Percentiles rank a stretch among this genome's conserved stretches.
Evolutionary conservation across 2,888 invertebrate species (phyloP).

Genomic region (Ectropis crepuscularia): DNA sequence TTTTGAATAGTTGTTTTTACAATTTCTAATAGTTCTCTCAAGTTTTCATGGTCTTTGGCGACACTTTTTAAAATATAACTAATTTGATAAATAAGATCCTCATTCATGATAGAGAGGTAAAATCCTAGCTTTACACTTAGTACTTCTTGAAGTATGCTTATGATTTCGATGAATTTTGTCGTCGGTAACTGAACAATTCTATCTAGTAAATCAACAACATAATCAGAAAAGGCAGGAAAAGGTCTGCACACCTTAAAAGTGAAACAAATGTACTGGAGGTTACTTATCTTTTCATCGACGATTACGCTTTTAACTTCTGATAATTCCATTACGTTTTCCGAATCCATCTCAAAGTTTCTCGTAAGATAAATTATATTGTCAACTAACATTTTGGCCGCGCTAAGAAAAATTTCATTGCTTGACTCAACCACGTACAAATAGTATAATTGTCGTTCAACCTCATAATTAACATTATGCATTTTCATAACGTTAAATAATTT

Average conservation of each 20-base stretch:
- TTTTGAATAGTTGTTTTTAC: constrained; percentile 40
- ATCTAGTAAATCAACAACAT: constrained; percentile 46
- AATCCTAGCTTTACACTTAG: constrained; percentile 35
- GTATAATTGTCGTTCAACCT: constrained; percentile 12
- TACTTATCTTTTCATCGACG: constrained; percentile 43
- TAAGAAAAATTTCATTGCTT: constrained; percentile 2
- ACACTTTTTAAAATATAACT: constrained; percentile 25
- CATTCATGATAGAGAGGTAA: constrained; percentile 42
- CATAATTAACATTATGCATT: constrained; percentile 1
- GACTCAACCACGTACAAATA: constrained; percentile 13
- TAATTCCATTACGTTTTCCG: not conserved
- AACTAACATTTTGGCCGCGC: not conserved
- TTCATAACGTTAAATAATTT: constrained; percentile 3
- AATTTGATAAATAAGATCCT: constrained; percentile 39
- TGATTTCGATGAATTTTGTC: constrained; percentile 38
- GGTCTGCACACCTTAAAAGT: constrained; percentile 48
- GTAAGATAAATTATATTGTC: not conserved
- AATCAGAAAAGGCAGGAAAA: constrained; percentile 53
- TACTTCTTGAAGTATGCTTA: constrained; percentile 28
- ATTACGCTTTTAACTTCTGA: not conserved
- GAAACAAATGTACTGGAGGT: constrained; percentile 48
- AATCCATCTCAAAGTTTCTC: not conserved
- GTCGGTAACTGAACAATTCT: constrained; percentile 48
- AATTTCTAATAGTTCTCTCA: constrained; percentile 39
- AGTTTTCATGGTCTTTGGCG: constrained; percentile 18